Evolutionary conservation across 2,113 vertebrate genomes (phyloP).

Genomic region (Lagopus leucura): DNA sequence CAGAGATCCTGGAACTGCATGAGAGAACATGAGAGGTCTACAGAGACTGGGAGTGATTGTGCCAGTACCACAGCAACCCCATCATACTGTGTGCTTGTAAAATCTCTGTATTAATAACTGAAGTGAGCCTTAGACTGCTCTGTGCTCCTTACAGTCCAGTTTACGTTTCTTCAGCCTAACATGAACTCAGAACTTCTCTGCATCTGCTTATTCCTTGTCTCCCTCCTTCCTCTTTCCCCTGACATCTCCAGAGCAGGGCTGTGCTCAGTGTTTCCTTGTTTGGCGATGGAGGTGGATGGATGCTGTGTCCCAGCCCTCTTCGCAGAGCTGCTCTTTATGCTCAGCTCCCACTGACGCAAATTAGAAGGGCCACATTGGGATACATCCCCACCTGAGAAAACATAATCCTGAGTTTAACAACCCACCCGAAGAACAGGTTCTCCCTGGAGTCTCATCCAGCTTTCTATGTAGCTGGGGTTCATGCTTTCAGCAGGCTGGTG

Average conservation of each 20-base stretch:
- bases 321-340: not conserved
- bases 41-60: not conserved
- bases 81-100: not conserved
- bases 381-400: not conserved
- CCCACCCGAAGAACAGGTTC: not conserved
- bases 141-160: not conserved
- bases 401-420: not conserved
- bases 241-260: not conserved
- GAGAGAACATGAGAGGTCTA: not conserved
- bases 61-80: not conserved
- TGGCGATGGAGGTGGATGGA: not conserved
- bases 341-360: not conserved
- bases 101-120: not conserved
- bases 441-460: not conserved
- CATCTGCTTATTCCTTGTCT: not conserved
- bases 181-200: not conserved
- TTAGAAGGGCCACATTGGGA: fast-evolving
- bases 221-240: not conserved
- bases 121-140: not conserved
- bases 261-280: not conserved
- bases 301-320: not conserved
- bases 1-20: not conserved
- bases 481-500: not conserved
- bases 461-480: not conserved
- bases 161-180: not conserved